phyloP scores from a whole-genome alignment of 2,113 vertebrate species.

The Syngnathus typhle region DNA sequence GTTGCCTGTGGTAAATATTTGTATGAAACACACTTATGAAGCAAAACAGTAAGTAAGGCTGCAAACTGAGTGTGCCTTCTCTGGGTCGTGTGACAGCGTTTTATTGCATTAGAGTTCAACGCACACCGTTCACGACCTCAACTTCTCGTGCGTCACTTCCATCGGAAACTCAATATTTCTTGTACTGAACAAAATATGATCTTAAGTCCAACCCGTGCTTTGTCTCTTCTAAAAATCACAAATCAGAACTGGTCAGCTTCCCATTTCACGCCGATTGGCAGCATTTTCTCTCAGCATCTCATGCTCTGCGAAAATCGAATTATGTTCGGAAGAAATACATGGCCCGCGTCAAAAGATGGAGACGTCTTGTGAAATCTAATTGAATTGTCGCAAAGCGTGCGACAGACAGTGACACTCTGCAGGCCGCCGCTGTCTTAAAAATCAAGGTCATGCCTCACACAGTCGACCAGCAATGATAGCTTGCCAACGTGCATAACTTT shows the following conservation, averaged over 20 bases:
- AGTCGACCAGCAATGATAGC: not conserved
- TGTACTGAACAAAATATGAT: not conserved
- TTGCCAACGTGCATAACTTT: not conserved
- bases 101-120: not conserved
- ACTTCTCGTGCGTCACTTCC: not conserved
- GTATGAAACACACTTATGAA: not conserved
- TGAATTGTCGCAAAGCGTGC: not conserved
- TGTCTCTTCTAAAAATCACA: not conserved
- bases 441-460: not conserved
- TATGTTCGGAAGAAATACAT: constrained; percentile 2
- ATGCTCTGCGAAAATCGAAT: not conserved
- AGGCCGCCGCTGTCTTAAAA: not conserved
- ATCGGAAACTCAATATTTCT: not conserved
- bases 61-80: not conserved
- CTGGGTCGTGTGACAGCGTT: not conserved
- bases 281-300: not conserved
- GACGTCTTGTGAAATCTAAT: constrained; percentile 4
- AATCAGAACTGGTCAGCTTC: not conserved
- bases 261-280: not conserved
- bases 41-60: not conserved
- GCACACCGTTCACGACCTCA: not conserved
- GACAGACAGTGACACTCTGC: constrained; percentile 2
- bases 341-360: not conserved
- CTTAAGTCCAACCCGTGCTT: not conserved
- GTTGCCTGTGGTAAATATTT: not conserved